Evolutionary conservation across 2,113 vertebrate genomes (phyloP).

Genomic region (Cromileptes altivelis): DNA sequence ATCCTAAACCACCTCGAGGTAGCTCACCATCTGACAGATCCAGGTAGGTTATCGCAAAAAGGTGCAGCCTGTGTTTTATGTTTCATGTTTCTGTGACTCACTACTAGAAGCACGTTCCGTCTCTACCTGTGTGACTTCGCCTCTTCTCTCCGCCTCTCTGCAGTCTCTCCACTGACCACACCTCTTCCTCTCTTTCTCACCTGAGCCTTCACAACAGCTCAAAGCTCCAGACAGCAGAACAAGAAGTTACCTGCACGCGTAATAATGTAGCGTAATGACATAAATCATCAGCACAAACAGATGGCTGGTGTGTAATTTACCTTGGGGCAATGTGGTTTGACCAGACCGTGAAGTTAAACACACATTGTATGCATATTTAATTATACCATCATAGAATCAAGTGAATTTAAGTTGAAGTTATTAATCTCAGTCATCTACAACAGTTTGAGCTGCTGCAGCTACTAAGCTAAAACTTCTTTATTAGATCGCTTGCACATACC

Average conservation of each 20-base stretch:
- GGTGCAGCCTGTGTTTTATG: background rate
- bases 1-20: fast-evolving
- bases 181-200: conserved; percentile 58
- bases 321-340: background rate
- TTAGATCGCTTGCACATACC: too few species aligned
- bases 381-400: too few species aligned
- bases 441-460: too few species aligned
- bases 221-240: background rate
- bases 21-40: background rate
- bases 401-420: too few species aligned
- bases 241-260: background rate
- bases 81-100: background rate
- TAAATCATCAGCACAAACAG: background rate
- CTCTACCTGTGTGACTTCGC: conserved; percentile 50
- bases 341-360: too few species aligned
- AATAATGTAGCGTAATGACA: background rate
- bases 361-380: background rate
- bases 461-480: too few species aligned
- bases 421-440: too few species aligned
- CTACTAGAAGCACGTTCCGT: background rate
- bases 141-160: conserved; percentile 34
- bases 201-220: background rate
- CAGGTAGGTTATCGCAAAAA: fast-evolving
- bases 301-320: too few species aligned
- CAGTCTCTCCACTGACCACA: conserved; percentile 38